These are phyloP conservation scores for Alectura lathami DNA, from an alignment of 2,113 vertebrate species.

Conservation along the genomic window DNA sequence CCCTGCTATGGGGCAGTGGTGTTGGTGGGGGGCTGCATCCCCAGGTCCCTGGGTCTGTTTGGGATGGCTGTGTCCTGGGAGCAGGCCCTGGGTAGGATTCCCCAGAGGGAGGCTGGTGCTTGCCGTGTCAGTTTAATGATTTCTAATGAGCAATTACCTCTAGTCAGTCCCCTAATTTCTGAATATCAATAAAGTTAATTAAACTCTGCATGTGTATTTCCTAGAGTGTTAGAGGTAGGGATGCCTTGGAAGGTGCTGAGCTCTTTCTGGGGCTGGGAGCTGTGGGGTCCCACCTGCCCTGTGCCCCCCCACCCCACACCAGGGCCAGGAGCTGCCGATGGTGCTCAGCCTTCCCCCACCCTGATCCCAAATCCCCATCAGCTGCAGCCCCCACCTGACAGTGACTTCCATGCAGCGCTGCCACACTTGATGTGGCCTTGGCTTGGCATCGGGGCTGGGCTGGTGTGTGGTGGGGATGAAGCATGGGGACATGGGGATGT, in stretches of 20 bases:
- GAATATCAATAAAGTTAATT: slow-evolving; percentile 91
- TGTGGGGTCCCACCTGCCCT: accelerated
- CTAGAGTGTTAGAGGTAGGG: slow-evolving; percentile 16
- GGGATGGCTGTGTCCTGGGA: neutral
- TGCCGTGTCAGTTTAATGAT: slow-evolving; percentile 80
- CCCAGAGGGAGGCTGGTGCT: slow-evolving; percentile 40
- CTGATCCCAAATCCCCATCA: neutral
- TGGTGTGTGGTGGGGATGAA: neutral
- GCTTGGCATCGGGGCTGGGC: neutral
- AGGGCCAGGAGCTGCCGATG: neutral
- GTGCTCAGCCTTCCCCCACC: accelerated
- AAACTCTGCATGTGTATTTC: slow-evolving; percentile 79
- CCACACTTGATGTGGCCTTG: neutral
- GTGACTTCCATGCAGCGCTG: neutral
- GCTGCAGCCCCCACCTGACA: neutral
- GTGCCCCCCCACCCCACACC: accelerated
- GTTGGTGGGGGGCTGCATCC: accelerated
- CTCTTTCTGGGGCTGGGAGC: neutral
- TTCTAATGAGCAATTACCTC: slow-evolving; percentile 87
- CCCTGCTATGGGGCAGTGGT: neutral
- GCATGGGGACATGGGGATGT: accelerated
- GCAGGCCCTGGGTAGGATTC: neutral
- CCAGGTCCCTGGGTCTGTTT: neutral
- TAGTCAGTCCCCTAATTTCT: slow-evolving; percentile 85
- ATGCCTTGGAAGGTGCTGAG: neutral